These are phyloP conservation scores for Ylistrum balloti DNA, from an alignment of 1,140 invertebrate species.

Conservation along the genomic window DNA sequence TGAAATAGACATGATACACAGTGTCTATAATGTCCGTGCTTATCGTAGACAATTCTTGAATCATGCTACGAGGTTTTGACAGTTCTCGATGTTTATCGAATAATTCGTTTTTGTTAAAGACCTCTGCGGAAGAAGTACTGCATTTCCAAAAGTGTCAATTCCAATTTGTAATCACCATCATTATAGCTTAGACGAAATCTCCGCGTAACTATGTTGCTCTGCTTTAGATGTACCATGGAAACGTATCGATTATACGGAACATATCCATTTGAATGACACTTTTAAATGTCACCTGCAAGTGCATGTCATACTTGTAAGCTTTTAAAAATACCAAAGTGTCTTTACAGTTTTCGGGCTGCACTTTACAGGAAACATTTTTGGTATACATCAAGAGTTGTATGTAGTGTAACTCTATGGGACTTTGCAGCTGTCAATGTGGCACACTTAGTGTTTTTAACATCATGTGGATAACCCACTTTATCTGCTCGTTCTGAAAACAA, in stretches of 20 bases:
- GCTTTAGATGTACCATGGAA: background rate
- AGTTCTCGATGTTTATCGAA: no score
- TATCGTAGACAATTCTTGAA: background rate
- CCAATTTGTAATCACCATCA: constrained; percentile 1
- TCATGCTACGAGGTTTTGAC: no score
- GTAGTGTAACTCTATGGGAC: no score
- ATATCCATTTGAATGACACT: constrained; percentile 6
- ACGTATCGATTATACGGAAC: background rate
- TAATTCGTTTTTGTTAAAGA: background rate
- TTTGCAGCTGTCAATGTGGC: no score
- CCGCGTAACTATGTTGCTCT: background rate
- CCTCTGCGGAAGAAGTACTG: background rate
- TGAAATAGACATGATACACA: background rate
- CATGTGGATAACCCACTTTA: no score
- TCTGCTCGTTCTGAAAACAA: no score
- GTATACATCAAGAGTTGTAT: background rate
- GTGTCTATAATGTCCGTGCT: background rate
- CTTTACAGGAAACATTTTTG: background rate
- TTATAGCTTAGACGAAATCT: background rate
- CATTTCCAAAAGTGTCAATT: background rate
- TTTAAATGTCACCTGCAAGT: constrained; percentile 34
- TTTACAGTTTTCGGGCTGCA: background rate
- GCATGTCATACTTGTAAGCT: background rate
- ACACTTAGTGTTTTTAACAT: no score
- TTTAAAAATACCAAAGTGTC: background rate